Conservation (phyloP, 1,140 invertebrate species). For the Prorops nasuta region DNA sequence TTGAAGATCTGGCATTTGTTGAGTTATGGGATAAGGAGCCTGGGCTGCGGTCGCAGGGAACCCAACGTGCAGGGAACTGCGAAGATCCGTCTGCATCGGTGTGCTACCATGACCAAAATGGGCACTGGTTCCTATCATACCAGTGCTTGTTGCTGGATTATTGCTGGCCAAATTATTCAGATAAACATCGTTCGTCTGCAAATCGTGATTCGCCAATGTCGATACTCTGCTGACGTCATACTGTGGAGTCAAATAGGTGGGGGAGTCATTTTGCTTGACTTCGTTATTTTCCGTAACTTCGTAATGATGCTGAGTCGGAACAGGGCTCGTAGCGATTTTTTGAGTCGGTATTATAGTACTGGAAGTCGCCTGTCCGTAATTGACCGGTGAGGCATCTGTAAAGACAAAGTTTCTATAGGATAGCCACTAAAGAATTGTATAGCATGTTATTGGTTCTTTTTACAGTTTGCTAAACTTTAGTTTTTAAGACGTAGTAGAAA, state of each 20-base stretch:
- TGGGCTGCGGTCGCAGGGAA: slow-evolving; percentile 26
- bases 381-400: slow-evolving; percentile 16
- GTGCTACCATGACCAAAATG: slow-evolving; percentile 31
- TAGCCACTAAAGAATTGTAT: not conserved
- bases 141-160: slow-evolving; percentile 13
- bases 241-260: slow-evolving; percentile 31
- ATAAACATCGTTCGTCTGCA: slow-evolving; percentile 37
- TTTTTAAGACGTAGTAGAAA: not conserved
- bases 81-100: slow-evolving; percentile 44
- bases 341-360: slow-evolving; percentile 26
- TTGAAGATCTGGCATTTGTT: slow-evolving; percentile 37
- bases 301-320: slow-evolving; percentile 33
- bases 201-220: slow-evolving; percentile 29
- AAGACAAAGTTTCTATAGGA: too few species aligned
- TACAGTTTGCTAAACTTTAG: not conserved
- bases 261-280: slow-evolving; percentile 20
- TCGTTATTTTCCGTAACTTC: slow-evolving; percentile 45
- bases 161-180: slow-evolving; percentile 23
- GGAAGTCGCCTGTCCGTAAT: slow-evolving; percentile 20
- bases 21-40: slow-evolving; percentile 21
- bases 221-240: slow-evolving; percentile 33
- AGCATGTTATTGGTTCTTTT: not conserved
- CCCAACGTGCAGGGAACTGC: slow-evolving; percentile 41
- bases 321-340: slow-evolving; percentile 26
- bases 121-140: slow-evolving; percentile 25